Conservation (phyloP, 2,888 invertebrate species). For the Galerucella pusilla region DNA sequence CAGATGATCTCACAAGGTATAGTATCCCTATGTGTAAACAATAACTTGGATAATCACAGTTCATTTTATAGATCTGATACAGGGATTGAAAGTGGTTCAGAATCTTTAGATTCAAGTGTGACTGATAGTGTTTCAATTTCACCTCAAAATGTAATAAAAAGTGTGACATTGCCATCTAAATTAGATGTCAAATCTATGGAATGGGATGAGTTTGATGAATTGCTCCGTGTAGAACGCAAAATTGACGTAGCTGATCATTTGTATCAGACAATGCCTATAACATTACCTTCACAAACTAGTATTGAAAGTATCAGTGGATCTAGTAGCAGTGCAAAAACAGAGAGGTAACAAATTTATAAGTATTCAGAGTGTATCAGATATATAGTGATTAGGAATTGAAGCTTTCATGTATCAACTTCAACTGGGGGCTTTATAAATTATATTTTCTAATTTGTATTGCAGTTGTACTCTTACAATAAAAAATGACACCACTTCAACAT, state of each 20-base stretch:
- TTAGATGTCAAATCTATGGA: slow-evolving; percentile 74
- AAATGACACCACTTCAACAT: slow-evolving; percentile 35
- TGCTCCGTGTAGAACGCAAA: slow-evolving; percentile 76
- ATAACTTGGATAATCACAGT: neutral
- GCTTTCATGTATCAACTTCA: no score
- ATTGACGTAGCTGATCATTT: slow-evolving; percentile 72
- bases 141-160: slow-evolving; percentile 56
- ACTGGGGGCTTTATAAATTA: no score
- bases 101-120: slow-evolving; percentile 49
- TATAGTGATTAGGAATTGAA: neutral
- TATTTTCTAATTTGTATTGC: slow-evolving; percentile 22
- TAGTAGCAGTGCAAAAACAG: slow-evolving; percentile 39
- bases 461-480: slow-evolving; percentile 42
- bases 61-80: slow-evolving; percentile 45
- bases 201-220: slow-evolving; percentile 78
- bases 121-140: slow-evolving; percentile 49
- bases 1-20: slow-evolving; percentile 48
- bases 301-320: slow-evolving; percentile 60
- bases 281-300: slow-evolving; percentile 69
- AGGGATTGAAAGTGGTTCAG: slow-evolving; percentile 56
- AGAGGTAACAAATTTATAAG: slow-evolving; percentile 33
- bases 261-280: slow-evolving; percentile 78
- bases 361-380: neutral
- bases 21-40: no score
- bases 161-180: slow-evolving; percentile 74